These are phyloP conservation scores for Atrina japonica DNA, from an alignment of 2,888 invertebrate genomes.

Conservation along the genomic window DNA sequence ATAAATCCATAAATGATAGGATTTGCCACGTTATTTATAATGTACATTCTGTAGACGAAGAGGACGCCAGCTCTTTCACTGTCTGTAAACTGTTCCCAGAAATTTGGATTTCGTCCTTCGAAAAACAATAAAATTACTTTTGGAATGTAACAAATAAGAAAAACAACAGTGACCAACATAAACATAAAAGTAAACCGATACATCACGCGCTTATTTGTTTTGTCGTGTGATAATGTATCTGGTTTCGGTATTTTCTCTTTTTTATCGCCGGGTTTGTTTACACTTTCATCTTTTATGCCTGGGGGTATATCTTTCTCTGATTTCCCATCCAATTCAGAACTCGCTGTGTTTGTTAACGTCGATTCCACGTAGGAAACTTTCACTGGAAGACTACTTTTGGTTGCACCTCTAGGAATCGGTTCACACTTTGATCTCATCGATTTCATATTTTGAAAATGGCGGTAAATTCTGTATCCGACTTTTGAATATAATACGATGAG, in stretches of 20 bases:
- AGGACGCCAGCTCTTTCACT: conserved; percentile 16
- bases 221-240: background rate
- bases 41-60: conserved; percentile 32
- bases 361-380: no score
- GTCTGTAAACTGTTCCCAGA: conserved; percentile 34
- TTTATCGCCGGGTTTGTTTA: no score
- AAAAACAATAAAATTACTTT: conserved; percentile 29
- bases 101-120: conserved; percentile 29
- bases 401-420: no score
- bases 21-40: conserved; percentile 35
- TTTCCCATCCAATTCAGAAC: no score
- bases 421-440: no score
- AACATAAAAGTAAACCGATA: conserved; percentile 39
- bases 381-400: no score
- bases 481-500: conserved; percentile 3
- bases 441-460: background rate
- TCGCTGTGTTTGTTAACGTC: no score
- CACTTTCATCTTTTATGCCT: no score
- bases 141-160: conserved; percentile 39
- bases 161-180: conserved; percentile 32
- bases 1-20: conserved; percentile 37
- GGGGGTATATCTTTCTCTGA: no score
- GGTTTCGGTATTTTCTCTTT: no score
- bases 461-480: conserved; percentile 9
- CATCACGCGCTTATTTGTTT: conserved; percentile 19